Conservation (phyloP, 2,888 invertebrate species). For the Chalcis sispes region DNA sequence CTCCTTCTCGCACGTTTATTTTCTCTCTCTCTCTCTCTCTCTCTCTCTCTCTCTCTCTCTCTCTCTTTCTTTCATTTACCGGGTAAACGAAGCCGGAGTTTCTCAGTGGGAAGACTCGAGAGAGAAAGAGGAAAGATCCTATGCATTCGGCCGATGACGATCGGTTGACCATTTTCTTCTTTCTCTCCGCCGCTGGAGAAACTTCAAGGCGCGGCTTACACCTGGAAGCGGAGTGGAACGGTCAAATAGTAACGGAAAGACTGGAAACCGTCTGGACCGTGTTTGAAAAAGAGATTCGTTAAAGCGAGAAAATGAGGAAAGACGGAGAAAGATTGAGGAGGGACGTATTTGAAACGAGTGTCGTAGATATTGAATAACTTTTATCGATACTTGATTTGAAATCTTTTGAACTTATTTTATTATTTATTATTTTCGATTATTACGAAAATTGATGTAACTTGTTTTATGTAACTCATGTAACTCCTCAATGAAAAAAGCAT, state of each 20-base stretch:
- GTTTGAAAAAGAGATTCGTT: background rate
- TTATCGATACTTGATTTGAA: no score
- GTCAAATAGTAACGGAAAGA: background rate
- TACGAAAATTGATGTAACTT: no score
- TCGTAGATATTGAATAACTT: no score
- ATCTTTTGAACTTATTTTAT: no score
- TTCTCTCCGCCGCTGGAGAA: background rate
- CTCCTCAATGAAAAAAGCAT: no score
- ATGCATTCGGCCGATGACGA: background rate
- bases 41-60: background rate
- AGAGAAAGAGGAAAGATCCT: background rate
- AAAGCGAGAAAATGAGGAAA: background rate
- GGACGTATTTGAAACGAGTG: no score
- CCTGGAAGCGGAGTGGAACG: no score
- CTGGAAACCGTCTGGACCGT: conserved; percentile 6
- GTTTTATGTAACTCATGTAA: no score
- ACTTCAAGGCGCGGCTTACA: conserved; percentile 5
- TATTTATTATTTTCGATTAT: no score
- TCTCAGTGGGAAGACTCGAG: background rate
- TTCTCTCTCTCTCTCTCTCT: background rate
- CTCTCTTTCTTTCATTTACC: background rate
- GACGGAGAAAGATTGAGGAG: no score
- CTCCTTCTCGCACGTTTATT: conserved; percentile 12
- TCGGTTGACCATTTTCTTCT: conserved; percentile 35
- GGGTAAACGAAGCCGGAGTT: conserved; percentile 5